Conservation (phyloP, 2,113 vertebrate species). For the Forbesichthys agassizii region DNA sequence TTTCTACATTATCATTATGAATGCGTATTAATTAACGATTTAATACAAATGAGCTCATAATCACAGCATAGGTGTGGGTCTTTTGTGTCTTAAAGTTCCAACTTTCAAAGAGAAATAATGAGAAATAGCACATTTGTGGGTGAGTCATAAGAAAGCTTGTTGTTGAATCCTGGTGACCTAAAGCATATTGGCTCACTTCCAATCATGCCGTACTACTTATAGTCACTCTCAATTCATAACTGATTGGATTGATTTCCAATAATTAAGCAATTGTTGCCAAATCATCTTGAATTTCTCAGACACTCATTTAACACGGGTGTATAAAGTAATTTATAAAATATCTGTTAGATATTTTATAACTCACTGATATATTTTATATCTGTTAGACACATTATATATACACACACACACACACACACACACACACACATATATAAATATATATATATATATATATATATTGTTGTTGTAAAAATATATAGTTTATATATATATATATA, state of each 20-base stretch:
- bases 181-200: constrained; percentile 2
- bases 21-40: neutral
- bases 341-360: neutral
- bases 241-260: constrained; percentile 20
- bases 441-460: too few relatives aligned
- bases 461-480: too few relatives aligned
- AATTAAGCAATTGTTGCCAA: constrained; percentile 13
- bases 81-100: neutral
- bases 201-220: constrained; percentile 3
- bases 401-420: too few relatives aligned
- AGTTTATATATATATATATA: too few relatives aligned
- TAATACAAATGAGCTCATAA: neutral
- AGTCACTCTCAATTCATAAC: constrained; percentile 15
- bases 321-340: neutral
- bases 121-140: too few relatives aligned
- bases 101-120: too few relatives aligned
- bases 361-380: too few relatives aligned
- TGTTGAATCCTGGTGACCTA: neutral
- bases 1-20: too few relatives aligned
- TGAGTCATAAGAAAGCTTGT: neutral
- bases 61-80: neutral
- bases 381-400: too few relatives aligned
- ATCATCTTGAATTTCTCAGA: neutral
- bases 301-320: constrained; percentile 3
- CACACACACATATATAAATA: too few relatives aligned